Conservation (phyloP, 1,140 invertebrate species). For the Apis laboriosa region DNA sequence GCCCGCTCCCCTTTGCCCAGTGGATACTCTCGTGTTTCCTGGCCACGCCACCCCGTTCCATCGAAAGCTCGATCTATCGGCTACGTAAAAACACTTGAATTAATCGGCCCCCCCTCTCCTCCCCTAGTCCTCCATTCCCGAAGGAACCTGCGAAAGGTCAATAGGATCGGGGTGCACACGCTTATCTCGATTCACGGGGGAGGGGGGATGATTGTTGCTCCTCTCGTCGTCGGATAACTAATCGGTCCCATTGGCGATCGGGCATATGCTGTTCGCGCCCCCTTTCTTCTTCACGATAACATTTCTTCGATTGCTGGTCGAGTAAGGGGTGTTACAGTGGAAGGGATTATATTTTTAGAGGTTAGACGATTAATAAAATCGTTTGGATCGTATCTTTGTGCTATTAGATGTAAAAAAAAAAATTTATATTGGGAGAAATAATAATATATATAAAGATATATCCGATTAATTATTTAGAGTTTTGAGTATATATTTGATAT, state of each 20-base stretch:
- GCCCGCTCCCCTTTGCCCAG: constrained; percentile 45
- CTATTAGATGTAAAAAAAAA: too few relatives aligned
- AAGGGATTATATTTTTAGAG: too few relatives aligned
- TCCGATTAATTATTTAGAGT: too few relatives aligned
- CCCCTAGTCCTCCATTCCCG: constrained; percentile 46
- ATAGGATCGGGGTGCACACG: constrained; percentile 59
- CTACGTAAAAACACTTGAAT: constrained; percentile 70
- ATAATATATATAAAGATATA: too few relatives aligned
- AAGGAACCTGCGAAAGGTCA: constrained; percentile 70
- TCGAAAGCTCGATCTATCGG: constrained; percentile 17
- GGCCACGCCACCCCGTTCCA: neutral
- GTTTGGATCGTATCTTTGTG: too few relatives aligned
- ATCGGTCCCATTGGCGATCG: constrained; percentile 50
- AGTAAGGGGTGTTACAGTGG: neutral
- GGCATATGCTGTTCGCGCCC: constrained; percentile 56
- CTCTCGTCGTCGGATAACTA: constrained; percentile 40
- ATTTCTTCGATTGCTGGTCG: neutral
- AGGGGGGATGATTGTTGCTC: constrained; percentile 3
- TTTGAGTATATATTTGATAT: too few relatives aligned
- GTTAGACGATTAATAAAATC: too few relatives aligned
- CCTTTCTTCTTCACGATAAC: constrained; percentile 11
- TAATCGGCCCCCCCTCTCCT: constrained; percentile 53
- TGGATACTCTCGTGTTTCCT: constrained; percentile 52
- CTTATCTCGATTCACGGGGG: constrained; percentile 59
- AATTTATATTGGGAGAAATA: too few relatives aligned